Conservation (phyloP, 2,888 invertebrate genomes). For the Drosophila leonis region DNA sequence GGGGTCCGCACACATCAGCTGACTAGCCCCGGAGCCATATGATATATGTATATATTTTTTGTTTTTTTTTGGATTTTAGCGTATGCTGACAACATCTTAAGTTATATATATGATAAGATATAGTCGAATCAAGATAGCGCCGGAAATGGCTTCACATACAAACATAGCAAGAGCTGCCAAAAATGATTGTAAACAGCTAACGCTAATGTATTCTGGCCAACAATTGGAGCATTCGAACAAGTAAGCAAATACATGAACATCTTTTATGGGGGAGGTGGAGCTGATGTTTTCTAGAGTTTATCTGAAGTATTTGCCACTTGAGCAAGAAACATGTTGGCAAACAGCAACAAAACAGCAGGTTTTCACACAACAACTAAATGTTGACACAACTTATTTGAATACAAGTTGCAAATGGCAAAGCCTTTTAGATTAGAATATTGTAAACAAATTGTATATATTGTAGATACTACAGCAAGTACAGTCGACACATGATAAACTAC, state of each 20-base stretch:
- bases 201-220: neutral
- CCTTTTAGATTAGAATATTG: constrained; percentile 2
- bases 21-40: constrained; percentile 63
- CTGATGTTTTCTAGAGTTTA: constrained; percentile 24
- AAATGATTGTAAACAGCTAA: constrained; percentile 9
- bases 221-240: constrained; percentile 13
- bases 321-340: constrained; percentile 41
- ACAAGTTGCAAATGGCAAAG: constrained; percentile 38
- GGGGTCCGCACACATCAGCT: constrained; percentile 52
- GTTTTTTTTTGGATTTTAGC: constrained; percentile 17
- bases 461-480: constrained; percentile 3
- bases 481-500: neutral
- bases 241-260: neutral
- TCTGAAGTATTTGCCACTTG: constrained; percentile 44
- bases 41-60: constrained; percentile 33
- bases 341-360: constrained; percentile 26
- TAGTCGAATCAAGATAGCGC: constrained; percentile 19
- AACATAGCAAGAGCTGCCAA: constrained; percentile 6
- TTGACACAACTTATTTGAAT: constrained; percentile 56
- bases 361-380: constrained; percentile 28
- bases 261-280: constrained; percentile 1
- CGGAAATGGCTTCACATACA: constrained; percentile 46
- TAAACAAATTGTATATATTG: constrained; percentile 13
- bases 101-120: constrained; percentile 51
- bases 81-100: constrained; percentile 46